Evolutionary conservation across 1,140 invertebrate genomes (phyloP), one percentile per base, ranked within the genome.

Genomic region (Chionoecetes opilio): DNA sequence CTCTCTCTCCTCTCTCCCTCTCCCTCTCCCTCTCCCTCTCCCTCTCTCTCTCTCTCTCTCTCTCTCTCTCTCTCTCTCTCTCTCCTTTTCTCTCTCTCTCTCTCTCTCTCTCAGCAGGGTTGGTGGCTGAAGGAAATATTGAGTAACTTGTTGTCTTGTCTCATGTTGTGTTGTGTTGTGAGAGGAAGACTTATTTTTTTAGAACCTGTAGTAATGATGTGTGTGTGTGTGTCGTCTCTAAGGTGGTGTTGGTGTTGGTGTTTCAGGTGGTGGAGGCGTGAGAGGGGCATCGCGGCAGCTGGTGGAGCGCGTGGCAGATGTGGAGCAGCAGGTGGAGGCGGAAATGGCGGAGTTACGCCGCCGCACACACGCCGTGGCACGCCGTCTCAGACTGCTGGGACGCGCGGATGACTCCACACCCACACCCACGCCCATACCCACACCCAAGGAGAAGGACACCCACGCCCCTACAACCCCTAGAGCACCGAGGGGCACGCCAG

Each of bases 251-350:
- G 26, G 63, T 75, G 63, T 75, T 17, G 0, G 63, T 75, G 63
- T n/a, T 17, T 75, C 21, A 2, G 63, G 26, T 17, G 0, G 63
- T 75, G 63, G 0, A 26, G 26, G 63, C 2, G 63, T 75, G 63
- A 2, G 63, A 2, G 63, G 26, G 63, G 63, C 63, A 26, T 17
- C 63, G 63, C 63, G 21, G 21, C 63, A 75, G 63, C 63, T 75
- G 63, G 63, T 75, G 41, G n/a, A n/a, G 46, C 46, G 46, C 46
- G 46, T n/a, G n/a, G 41, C 41, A 6, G 87, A 53, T 95, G 94
- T 95, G 94, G 94, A 95, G 35, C 94, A 95, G 94, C 91, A 89
- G 91, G 86, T 95, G 91, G 94, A 95, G 91, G 92, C 94, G 17
- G 94, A 95, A 91, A 95, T 95, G 94, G 91, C 91, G 32, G 94